These are phyloP conservation scores for Cyanoramphus novaezelandiae DNA, from an alignment of 2,113 vertebrate genomes.

Conservation along the genomic window DNA sequence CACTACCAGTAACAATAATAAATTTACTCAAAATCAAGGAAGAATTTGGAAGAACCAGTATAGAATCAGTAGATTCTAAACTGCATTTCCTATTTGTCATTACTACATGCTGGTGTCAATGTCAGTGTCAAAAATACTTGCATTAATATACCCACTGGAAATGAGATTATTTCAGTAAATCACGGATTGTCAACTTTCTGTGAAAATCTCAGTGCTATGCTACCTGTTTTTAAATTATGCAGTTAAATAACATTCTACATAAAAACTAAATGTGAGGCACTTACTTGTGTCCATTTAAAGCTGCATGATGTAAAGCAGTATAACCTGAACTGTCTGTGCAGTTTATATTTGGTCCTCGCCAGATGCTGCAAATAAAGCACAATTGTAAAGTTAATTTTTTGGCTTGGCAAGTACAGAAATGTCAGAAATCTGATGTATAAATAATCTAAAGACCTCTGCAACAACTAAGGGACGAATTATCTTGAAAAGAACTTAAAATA, in stretches of 20 bases:
- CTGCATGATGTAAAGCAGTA: slow-evolving; percentile 91
- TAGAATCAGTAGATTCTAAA: not conserved
- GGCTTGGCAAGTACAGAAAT: not conserved
- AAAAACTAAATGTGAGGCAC: slow-evolving; percentile 16
- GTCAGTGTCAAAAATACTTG: not conserved
- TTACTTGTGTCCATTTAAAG: slow-evolving; percentile 96
- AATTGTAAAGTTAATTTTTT: slow-evolving; percentile 38
- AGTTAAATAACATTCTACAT: not conserved
- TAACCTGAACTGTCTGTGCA: slow-evolving; percentile 94
- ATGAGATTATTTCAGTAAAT: not conserved
- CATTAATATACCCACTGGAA: not conserved
- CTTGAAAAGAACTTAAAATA: not conserved
- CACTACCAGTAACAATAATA: not conserved
- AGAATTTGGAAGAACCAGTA: not conserved
- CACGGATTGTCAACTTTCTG: not conserved
- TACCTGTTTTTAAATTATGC: not conserved
- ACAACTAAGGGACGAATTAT: not conserved
- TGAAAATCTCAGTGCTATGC: not conserved
- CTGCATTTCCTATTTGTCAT: not conserved
- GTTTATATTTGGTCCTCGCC: slow-evolving; percentile 94
- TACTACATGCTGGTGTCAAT: not conserved
- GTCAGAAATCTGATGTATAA: not conserved
- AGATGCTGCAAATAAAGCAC: slow-evolving; percentile 86
- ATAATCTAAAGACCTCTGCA: not conserved
- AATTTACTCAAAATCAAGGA: not conserved